A percentile compares a stretch with the other conserved stretches of the same genome.
Evolutionary conservation across 2,888 invertebrate genomes (phyloP).

Genomic region (Craniophora ligustri): DNA sequence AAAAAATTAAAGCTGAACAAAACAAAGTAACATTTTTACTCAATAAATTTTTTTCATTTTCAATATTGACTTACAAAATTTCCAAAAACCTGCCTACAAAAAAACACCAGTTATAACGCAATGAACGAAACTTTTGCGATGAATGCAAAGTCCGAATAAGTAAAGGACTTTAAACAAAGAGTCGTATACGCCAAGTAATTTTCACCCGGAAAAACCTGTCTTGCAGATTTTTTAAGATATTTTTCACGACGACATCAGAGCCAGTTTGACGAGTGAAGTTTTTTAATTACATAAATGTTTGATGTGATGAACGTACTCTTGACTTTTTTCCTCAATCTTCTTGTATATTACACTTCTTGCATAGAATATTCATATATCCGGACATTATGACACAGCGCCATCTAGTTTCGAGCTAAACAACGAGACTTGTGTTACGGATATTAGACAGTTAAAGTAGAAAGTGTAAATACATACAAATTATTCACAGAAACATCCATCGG

Average conservation of each 20-base stretch:
- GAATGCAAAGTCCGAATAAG: slow-evolving; percentile 29
- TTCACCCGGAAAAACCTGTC: slow-evolving; percentile 35
- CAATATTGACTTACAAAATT: not conserved
- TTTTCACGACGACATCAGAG: slow-evolving; percentile 36
- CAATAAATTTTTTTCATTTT: not conserved
- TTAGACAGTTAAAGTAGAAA: too few species aligned
- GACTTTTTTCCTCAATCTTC: not conserved
- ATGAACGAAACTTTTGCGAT: slow-evolving; percentile 29
- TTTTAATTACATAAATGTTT: slow-evolving; percentile 11
- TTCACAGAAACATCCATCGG: too few species aligned
- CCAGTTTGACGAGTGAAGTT: slow-evolving; percentile 38
- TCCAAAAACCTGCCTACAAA: slow-evolving; percentile 10
- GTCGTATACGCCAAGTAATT: slow-evolving; percentile 36
- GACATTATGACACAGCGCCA: too few species aligned
- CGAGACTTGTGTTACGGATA: too few species aligned
- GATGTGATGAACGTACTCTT: not conserved
- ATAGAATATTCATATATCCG: too few species aligned
- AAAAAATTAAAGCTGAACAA: too few species aligned
- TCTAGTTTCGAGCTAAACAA: too few species aligned
- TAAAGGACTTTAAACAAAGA: slow-evolving; percentile 46
- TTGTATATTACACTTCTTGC: too few species aligned
- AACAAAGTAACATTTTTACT: not conserved
- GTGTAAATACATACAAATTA: too few species aligned
- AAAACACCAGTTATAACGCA: slow-evolving; percentile 35
- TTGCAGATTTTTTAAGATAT: slow-evolving; percentile 17